Conservation (phyloP, 2,888 invertebrate species). For the Drosophila fungiperda region DNA sequence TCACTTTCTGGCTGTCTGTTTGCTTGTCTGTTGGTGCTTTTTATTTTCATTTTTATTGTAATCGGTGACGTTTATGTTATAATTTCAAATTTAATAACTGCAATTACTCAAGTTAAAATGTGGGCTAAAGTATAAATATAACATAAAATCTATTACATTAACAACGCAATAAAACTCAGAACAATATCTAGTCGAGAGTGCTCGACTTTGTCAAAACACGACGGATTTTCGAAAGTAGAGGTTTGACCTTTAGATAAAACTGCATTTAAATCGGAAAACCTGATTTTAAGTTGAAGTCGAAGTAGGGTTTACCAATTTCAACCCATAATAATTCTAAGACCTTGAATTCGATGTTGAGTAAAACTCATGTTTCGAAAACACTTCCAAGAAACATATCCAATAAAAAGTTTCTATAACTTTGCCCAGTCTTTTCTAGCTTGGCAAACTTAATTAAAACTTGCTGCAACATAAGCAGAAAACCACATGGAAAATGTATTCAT, state of each 20-base stretch:
- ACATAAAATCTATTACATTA: not conserved
- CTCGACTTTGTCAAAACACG: not conserved
- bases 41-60: conserved; percentile 16
- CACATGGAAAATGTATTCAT: conserved; percentile 40
- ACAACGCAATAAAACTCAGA: not conserved
- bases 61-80: conserved; percentile 51
- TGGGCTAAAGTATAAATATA: not conserved
- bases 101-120: conserved; percentile 30
- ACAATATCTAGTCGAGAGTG: not conserved
- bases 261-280: not conserved
- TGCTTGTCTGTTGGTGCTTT: conserved; percentile 22
- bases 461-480: conserved; percentile 33
- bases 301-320: not conserved
- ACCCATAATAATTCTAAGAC: not conserved
- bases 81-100: conserved; percentile 52
- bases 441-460: conserved; percentile 33
- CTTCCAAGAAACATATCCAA: conserved; percentile 3
- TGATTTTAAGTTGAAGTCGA: not conserved
- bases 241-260: not conserved
- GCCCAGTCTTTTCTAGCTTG: not conserved
- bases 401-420: not conserved
- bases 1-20: conserved; percentile 3
- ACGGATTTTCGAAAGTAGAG: not conserved
- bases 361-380: conserved; percentile 5
- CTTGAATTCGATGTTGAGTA: not conserved